Evolutionary conservation across 2,113 vertebrate species (phyloP), one percentile per base, ranked within the genome.

Genomic region (Capricornis sumatraensis): DNA sequence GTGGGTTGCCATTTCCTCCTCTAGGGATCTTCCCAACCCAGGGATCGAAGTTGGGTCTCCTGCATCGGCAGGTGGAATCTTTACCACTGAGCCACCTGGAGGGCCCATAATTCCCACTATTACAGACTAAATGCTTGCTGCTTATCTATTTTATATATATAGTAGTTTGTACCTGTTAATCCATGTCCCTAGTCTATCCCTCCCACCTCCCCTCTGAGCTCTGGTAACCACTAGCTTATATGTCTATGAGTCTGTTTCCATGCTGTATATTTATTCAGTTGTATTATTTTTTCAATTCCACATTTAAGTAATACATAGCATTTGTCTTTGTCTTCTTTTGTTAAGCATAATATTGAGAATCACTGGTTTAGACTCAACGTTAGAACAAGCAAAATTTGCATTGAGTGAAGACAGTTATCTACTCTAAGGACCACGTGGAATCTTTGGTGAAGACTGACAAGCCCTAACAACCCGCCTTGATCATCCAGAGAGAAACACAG

Each of bases 401-500:
- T 0, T 6, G 8, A 14, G 6, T 57, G 40, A 53, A 85, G 67
- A 53, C 0, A 27, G 55, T 43, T 60, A 50, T 27, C 13, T 36
- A 4, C 50, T 5, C 0, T 12, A 36, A 28, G 14, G 28, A 28
- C 1, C 57, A 19, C 1, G 7, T 0, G 8, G 62, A 62, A 27
- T 76, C 84, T 82, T 3, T 6, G 52, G n/a, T 12, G 52, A 64
- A 71, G 0, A 27, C 3, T 2, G 23, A 92, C 60, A 76, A 12
- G 15, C 27, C 40, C n/a, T 64, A 74, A 74, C 30, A 62, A 58
- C 19, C 47, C 12, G 40, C 21, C 21, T 7, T 47, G 50, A 93
- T 23, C n/a, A 43, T 33, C 55, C 17, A 93, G 57, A 43, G 14
- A 81, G 3, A 47, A 53, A 76, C 50, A 57, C 23, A 36, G n/a